A percentile compares a stretch with the other conserved stretches of the same genome.
These are phyloP conservation scores for Oreohelix idahoensis DNA, from an alignment of 1,140 invertebrate genomes.

Conservation along the genomic window DNA sequence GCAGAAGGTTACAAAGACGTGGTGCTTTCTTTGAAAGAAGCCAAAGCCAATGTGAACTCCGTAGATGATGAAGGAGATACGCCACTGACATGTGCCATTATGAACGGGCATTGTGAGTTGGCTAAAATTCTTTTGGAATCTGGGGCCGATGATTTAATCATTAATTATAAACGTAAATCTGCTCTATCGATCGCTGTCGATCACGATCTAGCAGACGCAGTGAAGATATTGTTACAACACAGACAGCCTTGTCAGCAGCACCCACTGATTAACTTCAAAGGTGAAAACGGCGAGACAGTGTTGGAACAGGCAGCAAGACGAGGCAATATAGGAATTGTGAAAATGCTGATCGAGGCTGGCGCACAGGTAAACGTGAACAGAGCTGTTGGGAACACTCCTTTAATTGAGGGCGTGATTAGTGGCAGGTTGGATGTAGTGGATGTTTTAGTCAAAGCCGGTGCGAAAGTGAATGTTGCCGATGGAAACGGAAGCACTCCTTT, in stretches of 20 bases:
- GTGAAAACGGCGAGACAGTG: not conserved
- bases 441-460: slow-evolving; percentile 5
- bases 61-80: slow-evolving; percentile 69
- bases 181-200: slow-evolving; percentile 16
- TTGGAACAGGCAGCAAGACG: slow-evolving; percentile 5
- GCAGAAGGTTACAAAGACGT: slow-evolving; percentile 84
- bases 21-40: slow-evolving; percentile 64
- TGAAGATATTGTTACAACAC: slow-evolving; percentile 1
- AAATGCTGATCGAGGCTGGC: not conserved
- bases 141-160: slow-evolving; percentile 2
- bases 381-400: slow-evolving; percentile 10
- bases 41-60: slow-evolving; percentile 87
- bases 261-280: slow-evolving; percentile 31
- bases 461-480: slow-evolving; percentile 13
- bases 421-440: slow-evolving; percentile 18
- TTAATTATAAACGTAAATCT: slow-evolving; percentile 23
- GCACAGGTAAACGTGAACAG: not conserved
- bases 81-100: slow-evolving; percentile 11
- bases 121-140: not conserved
- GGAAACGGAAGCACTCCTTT: slow-evolving; percentile 25
- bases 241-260: not conserved
- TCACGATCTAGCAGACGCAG: not conserved
- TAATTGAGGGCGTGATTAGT: slow-evolving; percentile 1
- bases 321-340: slow-evolving; percentile 13
- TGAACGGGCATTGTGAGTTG: slow-evolving; percentile 8